These are phyloP conservation scores for Incurvaria masculella DNA, from an alignment of 2,888 invertebrate genomes.

Conservation along the genomic window DNA sequence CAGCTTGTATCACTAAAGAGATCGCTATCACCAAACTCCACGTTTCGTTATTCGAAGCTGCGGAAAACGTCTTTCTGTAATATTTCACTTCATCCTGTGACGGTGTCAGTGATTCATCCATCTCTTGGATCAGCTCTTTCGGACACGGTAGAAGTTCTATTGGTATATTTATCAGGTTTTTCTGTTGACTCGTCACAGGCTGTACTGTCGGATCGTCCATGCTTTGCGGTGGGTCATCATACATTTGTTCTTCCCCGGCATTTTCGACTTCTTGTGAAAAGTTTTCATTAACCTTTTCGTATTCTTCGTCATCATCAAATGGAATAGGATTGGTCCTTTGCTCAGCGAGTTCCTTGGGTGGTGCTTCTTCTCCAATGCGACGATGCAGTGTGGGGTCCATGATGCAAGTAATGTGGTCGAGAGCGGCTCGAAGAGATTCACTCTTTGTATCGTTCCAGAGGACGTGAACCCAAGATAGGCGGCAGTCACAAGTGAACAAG, in stretches of 20 bases:
- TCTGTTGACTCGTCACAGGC: constrained; percentile 4
- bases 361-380: neutral
- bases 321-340: neutral
- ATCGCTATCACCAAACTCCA: neutral
- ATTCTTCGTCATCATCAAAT: constrained; percentile 5
- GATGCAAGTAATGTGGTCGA: constrained; percentile 70
- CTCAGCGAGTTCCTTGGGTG: neutral
- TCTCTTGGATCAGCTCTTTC: constrained; percentile 36
- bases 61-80: neutral
- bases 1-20: neutral
- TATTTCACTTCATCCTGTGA: neutral
- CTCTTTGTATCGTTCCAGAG: constrained; percentile 73
- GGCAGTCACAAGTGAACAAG: constrained; percentile 76
- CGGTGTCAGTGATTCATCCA: neutral
- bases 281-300: constrained; percentile 2
- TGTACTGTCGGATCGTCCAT: constrained; percentile 1
- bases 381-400: constrained; percentile 34
- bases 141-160: constrained; percentile 45
- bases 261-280: constrained; percentile 6
- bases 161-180: constrained; percentile 38
- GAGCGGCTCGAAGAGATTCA: constrained; percentile 60
- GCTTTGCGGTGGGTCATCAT: neutral
- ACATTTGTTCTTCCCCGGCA: constrained; percentile 9
- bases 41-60: too few relatives aligned
- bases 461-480: constrained; percentile 73